Percentiles rank a stretch among this genome's conserved stretches.
phyloP scores from a whole-genome alignment of 2,113 vertebrate genomes.

The Phrynosoma blainvillii region DNA sequence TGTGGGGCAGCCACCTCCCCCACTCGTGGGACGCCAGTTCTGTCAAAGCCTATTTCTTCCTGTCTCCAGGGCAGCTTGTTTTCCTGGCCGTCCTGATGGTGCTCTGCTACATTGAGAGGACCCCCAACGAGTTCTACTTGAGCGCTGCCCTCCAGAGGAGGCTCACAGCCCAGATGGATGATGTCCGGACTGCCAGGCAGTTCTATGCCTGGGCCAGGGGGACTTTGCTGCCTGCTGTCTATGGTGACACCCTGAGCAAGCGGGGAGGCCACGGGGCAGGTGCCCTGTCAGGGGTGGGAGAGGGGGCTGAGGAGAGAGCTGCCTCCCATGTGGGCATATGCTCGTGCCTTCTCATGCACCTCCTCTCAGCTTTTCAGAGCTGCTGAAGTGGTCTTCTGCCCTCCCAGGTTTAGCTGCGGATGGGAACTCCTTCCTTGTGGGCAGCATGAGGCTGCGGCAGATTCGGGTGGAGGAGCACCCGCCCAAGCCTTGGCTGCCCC shows the following conservation, averaged over 20 bases:
- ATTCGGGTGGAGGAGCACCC: slow-evolving; percentile 6
- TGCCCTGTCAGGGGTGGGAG: no score
- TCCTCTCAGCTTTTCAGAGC: background rate
- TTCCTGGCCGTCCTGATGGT: slow-evolving; percentile 63
- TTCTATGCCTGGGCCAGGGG: slow-evolving; percentile 59
- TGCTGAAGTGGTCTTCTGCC: background rate
- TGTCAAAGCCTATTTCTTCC: no score
- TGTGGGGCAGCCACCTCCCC: no score
- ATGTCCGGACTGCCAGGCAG: slow-evolving; percentile 40
- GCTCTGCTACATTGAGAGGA: slow-evolving; percentile 41
- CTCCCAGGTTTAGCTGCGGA: slow-evolving; percentile 62
- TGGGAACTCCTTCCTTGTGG: slow-evolving; percentile 66
- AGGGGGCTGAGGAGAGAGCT: no score
- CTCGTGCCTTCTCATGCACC: background rate
- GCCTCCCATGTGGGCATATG: no score
- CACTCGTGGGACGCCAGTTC: background rate
- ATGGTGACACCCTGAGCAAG: slow-evolving; percentile 25
- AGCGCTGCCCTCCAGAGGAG: slow-evolving; percentile 47
- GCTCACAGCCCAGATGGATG: slow-evolving; percentile 35
- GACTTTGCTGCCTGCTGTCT: slow-evolving; percentile 62
- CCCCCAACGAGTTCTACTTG: slow-evolving; percentile 50
- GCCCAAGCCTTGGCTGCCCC: background rate
- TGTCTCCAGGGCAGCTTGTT: slow-evolving; percentile 51
- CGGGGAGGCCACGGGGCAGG: background rate
- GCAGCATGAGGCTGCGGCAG: slow-evolving; percentile 65